These are phyloP conservation scores for Catostomus latipinnis DNA, from an alignment of 2,797 vertebrate species.

Conservation along the genomic window DNA sequence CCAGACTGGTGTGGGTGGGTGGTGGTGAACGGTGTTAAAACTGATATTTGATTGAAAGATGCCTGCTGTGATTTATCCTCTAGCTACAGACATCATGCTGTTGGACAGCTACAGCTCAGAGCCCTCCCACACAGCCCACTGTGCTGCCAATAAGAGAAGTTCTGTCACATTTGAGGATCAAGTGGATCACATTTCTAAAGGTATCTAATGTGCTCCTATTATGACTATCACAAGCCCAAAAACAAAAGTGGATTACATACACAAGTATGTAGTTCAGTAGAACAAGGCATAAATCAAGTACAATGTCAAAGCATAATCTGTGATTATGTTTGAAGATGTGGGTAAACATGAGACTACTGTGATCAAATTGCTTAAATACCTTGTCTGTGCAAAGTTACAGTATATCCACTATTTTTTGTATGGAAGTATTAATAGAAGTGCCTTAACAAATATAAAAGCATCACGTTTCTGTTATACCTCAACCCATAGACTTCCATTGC, in stretches of 20 bases:
- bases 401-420: too few relatives aligned
- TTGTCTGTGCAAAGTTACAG: too few relatives aligned
- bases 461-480: too few relatives aligned
- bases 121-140: conserved; percentile 69
- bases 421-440: too few relatives aligned
- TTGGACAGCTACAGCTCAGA: conserved; percentile 90
- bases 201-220: conserved; percentile 67
- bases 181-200: conserved; percentile 89
- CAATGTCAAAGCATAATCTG: neutral
- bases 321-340: too few relatives aligned
- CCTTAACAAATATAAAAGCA: too few relatives aligned
- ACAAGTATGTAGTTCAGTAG: too few relatives aligned
- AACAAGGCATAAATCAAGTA: neutral
- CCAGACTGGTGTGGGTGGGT: conserved; percentile 43
- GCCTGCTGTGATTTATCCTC: conserved; percentile 30
- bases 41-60: conserved; percentile 34
- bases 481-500: too few relatives aligned
- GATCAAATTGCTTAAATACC: too few relatives aligned
- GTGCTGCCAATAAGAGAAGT: conserved; percentile 85
- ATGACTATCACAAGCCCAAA: conserved; percentile 3
- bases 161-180: conserved; percentile 98
- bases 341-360: too few relatives aligned
- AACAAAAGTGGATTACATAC: neutral
- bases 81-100: conserved; percentile 96
- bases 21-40: conserved; percentile 21